These are phyloP conservation scores for Labeo calbasu DNA, from an alignment of 2,797 vertebrate species.

Conservation along the genomic window DNA sequence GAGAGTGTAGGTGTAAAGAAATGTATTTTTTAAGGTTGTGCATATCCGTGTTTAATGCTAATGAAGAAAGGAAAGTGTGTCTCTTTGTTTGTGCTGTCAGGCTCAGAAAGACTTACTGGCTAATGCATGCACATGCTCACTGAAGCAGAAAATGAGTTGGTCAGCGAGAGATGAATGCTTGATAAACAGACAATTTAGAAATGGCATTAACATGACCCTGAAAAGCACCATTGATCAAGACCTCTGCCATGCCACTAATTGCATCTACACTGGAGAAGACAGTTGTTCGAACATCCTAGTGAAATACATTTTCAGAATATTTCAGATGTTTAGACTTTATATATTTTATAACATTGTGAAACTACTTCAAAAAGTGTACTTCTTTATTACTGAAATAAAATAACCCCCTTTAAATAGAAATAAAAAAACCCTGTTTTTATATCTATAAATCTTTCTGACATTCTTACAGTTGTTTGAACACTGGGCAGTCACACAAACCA, in stretches of 20 bases:
- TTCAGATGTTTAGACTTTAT: background rate
- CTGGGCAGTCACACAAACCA: background rate
- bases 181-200: constrained; percentile 20
- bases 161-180: background rate
- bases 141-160: constrained; percentile 44
- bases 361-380: background rate
- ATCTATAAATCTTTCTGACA: background rate
- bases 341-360: too few species aligned
- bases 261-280: background rate
- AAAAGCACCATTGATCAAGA: background rate
- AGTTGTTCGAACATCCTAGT: background rate
- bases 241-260: background rate
- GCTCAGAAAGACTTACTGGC: constrained; percentile 10
- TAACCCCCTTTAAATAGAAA: background rate
- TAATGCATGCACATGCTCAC: constrained; percentile 16
- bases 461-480: background rate
- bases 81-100: constrained; percentile 6
- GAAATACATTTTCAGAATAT: background rate
- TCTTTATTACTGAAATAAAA: background rate
- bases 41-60: background rate
- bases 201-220: background rate
- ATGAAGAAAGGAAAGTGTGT: background rate
- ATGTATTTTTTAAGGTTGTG: background rate
- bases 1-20: background rate
- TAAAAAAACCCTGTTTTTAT: background rate